Conservation (phyloP, 2,888 invertebrate genomes). For the Stenotaenia linearis region DNA sequence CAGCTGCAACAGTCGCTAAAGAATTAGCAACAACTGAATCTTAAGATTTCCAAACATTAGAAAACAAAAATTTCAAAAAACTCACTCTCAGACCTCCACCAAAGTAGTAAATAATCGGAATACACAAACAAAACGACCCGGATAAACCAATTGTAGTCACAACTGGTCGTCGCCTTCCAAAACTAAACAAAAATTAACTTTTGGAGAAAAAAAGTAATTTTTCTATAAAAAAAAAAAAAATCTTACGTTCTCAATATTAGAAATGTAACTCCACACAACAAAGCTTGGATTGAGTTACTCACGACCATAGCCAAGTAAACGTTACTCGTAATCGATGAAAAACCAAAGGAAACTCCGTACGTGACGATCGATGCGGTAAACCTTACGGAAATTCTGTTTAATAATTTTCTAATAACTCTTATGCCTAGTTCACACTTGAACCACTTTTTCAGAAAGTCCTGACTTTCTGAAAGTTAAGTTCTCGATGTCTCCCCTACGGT, state of each 20-base stretch:
- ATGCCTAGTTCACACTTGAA: no score
- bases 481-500: no score
- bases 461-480: no score
- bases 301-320: slow-evolving; percentile 51
- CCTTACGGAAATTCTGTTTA: no score
- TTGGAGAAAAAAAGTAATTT: background rate
- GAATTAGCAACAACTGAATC: background rate
- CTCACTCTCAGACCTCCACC: background rate
- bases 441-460: no score
- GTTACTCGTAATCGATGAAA: slow-evolving; percentile 49
- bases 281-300: slow-evolving; percentile 40
- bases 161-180: background rate
- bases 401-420: no score
- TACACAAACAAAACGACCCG: background rate
- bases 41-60: no score
- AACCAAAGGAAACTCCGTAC: slow-evolving; percentile 48
- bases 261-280: background rate
- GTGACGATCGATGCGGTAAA: slow-evolving; percentile 50
- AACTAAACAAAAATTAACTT: background rate
- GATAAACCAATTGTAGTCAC: background rate
- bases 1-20: background rate
- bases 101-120: background rate
- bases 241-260: background rate
- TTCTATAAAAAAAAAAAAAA: background rate
- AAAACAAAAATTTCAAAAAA: background rate